These are phyloP conservation scores for Trichopria drosophilae DNA, from an alignment of 2,888 invertebrate species.

Conservation along the genomic window DNA sequence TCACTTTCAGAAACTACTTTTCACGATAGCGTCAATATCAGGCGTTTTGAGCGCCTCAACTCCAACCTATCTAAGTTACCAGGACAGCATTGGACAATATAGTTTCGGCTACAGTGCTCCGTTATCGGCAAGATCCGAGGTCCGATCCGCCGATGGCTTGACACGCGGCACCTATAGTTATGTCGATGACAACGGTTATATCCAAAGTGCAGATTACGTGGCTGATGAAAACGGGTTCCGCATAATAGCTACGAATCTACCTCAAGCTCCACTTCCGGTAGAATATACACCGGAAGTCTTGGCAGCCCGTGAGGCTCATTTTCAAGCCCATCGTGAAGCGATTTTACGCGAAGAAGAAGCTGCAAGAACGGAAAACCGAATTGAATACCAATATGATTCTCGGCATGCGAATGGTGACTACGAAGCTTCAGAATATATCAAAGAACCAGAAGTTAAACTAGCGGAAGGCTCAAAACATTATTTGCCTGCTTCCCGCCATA, in stretches of 20 bases:
- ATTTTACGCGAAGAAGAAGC: neutral
- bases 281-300: slow-evolving; percentile 56
- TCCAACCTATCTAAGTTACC: slow-evolving; percentile 52
- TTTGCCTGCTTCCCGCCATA: too few species aligned
- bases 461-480: too few species aligned
- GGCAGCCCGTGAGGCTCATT: slow-evolving; percentile 53
- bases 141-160: slow-evolving; percentile 54
- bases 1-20: too few species aligned
- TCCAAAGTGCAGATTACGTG: slow-evolving; percentile 58
- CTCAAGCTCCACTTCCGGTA: slow-evolving; percentile 49
- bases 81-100: slow-evolving; percentile 58
- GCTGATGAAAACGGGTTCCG: slow-evolving; percentile 58
- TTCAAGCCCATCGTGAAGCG: slow-evolving; percentile 40
- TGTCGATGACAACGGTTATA: slow-evolving; percentile 56
- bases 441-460: too few species aligned
- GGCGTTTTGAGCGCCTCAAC: too few species aligned
- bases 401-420: too few species aligned
- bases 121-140: slow-evolving; percentile 52
- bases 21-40: too few species aligned
- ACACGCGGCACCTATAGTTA: slow-evolving; percentile 59
- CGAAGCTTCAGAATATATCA: too few species aligned
- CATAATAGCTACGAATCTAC: slow-evolving; percentile 59
- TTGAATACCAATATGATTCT: too few species aligned
- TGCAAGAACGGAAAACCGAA: too few species aligned
- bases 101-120: slow-evolving; percentile 57